Evolutionary conservation across 2,113 vertebrate genomes (phyloP).

Genomic region (Vidua macroura): DNA sequence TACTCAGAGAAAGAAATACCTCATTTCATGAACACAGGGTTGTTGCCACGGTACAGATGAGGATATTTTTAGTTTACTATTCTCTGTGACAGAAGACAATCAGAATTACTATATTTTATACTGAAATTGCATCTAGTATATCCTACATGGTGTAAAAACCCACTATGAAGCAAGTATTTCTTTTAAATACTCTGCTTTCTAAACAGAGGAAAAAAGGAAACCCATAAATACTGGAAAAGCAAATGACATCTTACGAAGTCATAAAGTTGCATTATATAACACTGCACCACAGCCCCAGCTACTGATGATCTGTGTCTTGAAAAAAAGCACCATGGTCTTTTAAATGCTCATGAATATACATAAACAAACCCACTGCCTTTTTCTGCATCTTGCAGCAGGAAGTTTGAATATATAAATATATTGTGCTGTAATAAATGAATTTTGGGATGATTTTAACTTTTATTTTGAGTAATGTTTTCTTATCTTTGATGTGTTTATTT

Average conservation of each 20-base stretch:
- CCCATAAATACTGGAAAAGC: not conserved
- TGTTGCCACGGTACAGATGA: not conserved
- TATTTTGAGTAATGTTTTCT: not conserved
- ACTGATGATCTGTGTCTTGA: not conserved
- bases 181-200: not conserved
- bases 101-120: not conserved
- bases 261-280: constrained; percentile 16
- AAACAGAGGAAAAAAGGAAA: not conserved
- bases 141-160: not conserved
- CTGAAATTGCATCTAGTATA: not conserved
- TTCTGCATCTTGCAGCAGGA: not conserved
- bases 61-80: not conserved
- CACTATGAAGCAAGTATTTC: rapidly evolving
- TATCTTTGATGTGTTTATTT: not conserved
- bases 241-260: not conserved
- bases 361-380: not conserved
- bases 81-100: not conserved
- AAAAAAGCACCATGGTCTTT: not conserved
- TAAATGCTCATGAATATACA: not conserved
- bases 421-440: not conserved
- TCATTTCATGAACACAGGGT: not conserved
- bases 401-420: not conserved
- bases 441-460: not conserved
- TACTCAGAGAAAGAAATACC: not conserved
- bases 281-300: constrained; percentile 44